These are phyloP conservation scores for Cassiopea xamachana DNA, from an alignment of 30 jellyfish, hydroid and myxozoan genomes.

Conservation along the genomic window DNA sequence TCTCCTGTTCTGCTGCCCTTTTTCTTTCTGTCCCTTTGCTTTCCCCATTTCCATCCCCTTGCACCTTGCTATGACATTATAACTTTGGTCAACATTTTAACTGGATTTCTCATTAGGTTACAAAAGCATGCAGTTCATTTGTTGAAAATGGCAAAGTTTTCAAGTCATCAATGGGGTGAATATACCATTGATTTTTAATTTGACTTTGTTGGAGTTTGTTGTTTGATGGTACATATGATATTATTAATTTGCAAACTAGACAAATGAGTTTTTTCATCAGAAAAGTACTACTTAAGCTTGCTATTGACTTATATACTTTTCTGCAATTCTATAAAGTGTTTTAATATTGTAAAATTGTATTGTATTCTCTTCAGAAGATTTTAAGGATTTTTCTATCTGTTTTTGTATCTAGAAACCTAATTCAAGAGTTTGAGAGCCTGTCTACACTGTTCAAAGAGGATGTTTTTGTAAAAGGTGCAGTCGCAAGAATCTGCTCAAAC, in stretches of 20 bases:
- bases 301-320: too few relatives aligned
- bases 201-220: not conserved
- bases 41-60: not conserved
- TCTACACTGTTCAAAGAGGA: conserved; percentile 81
- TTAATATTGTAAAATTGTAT: too few relatives aligned
- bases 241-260: not conserved
- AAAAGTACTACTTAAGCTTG: too few relatives aligned
- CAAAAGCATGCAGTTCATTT: conserved; percentile 83
- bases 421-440: conserved; percentile 78
- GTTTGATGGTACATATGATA: too few relatives aligned
- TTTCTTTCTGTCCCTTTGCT: too few relatives aligned
- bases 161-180: conserved; percentile 86
- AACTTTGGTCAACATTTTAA: not conserved
- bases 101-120: conserved; percentile 60
- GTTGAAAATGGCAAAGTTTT: conserved; percentile 92
- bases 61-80: not conserved
- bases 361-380: not conserved
- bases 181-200: too few relatives aligned
- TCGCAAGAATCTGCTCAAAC: conserved; percentile 72
- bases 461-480: conserved; percentile 79
- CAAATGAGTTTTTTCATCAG: too few relatives aligned
- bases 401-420: conserved; percentile 68
- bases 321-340: too few relatives aligned
- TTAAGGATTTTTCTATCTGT: not conserved
- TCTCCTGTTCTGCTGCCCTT: too few relatives aligned